Evolutionary conservation across 2,113 vertebrate species (phyloP).

Genomic region (Pao palembangensis): DNA sequence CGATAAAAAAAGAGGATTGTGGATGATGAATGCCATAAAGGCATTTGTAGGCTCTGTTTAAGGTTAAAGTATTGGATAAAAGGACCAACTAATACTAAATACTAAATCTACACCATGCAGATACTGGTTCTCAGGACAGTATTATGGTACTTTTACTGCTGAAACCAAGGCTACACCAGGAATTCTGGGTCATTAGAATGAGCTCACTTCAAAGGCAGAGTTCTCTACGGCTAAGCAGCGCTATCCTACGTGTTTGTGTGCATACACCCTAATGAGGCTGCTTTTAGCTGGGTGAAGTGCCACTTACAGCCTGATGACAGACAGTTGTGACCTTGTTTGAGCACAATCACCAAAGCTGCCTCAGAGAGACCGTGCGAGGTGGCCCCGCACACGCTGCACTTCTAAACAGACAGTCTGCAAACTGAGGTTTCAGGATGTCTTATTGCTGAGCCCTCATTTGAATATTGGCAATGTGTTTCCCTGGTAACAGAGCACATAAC

Average conservation of each 20-base stretch:
- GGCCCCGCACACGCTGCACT: neutral
- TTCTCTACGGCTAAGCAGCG: too few relatives aligned
- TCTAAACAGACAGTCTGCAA: neutral
- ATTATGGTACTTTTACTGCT: too few relatives aligned
- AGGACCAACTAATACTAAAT: too few relatives aligned
- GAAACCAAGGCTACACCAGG: too few relatives aligned
- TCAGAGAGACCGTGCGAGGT: neutral
- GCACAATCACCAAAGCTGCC: neutral
- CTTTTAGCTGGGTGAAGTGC: slow-evolving; percentile 31
- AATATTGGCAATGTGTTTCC: slow-evolving; percentile 40
- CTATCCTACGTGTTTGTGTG: neutral
- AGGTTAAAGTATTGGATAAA: too few relatives aligned
- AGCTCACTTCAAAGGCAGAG: too few relatives aligned
- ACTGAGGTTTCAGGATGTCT: neutral
- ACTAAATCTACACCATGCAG: too few relatives aligned
- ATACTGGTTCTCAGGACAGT: too few relatives aligned
- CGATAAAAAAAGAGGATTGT: too few relatives aligned
- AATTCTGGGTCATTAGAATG: too few relatives aligned
- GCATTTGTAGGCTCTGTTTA: too few relatives aligned
- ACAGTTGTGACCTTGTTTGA: slow-evolving; percentile 42
- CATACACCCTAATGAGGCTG: slow-evolving; percentile 27
- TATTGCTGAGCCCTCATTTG: slow-evolving; percentile 16
- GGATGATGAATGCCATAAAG: too few relatives aligned
- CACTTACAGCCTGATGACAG: slow-evolving; percentile 37
- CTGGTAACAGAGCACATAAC: slow-evolving; percentile 45